A percentile compares a stretch with the other conserved stretches of the same genome.
These are phyloP conservation scores for Trypoxylus dichotomus DNA, from an alignment of 1,140 invertebrate genomes.

Conservation along the genomic window DNA sequence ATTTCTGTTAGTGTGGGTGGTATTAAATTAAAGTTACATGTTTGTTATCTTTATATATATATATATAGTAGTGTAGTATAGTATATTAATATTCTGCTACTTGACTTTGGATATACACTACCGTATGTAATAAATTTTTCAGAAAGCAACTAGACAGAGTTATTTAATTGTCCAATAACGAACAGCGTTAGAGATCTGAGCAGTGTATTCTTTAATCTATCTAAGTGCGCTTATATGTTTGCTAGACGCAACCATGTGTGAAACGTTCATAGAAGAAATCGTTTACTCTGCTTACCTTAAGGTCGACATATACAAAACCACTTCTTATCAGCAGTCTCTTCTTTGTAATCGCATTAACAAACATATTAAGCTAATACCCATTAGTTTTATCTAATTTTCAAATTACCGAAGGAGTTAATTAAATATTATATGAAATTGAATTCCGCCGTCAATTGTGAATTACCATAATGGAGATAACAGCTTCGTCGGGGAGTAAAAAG, in stretches of 20 bases:
- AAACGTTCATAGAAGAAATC: neutral
- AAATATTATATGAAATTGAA: constrained; percentile 19
- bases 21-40: too few relatives aligned
- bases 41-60: too few relatives aligned
- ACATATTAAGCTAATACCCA: constrained; percentile 24
- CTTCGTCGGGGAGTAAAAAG: constrained; percentile 11
- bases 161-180: too few relatives aligned
- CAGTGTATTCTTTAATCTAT: neutral
- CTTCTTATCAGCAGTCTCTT: neutral
- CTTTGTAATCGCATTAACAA: constrained; percentile 22
- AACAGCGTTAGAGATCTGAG: too few relatives aligned
- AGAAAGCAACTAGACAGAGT: too few relatives aligned
- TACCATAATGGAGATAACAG: constrained; percentile 23
- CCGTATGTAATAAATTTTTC: too few relatives aligned
- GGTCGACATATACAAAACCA: neutral
- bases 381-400: constrained; percentile 22
- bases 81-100: too few relatives aligned
- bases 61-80: too few relatives aligned
- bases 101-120: too few relatives aligned
- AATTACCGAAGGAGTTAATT: constrained; percentile 17
- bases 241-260: neutral
- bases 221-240: neutral
- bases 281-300: neutral
- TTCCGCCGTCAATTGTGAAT: constrained; percentile 21
- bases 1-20: too few relatives aligned